Evolutionary conservation across 2,113 vertebrate species (phyloP).

Genomic region (Lonchura striata): DNA sequence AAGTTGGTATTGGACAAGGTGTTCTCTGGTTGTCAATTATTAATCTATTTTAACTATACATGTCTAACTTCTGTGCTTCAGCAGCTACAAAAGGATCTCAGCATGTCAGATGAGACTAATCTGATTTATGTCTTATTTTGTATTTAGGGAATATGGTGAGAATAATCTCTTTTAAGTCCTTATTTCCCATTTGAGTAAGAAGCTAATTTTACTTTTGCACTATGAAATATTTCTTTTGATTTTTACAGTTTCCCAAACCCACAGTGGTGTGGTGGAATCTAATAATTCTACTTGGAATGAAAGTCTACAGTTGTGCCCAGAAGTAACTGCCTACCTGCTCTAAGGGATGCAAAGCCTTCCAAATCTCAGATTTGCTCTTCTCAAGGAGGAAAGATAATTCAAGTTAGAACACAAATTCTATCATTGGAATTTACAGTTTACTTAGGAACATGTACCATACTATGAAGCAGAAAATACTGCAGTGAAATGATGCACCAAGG

Average conservation of each 20-base stretch:
- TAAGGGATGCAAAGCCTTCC: neutral
- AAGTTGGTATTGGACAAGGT: neutral
- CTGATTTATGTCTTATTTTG: neutral
- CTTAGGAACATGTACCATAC: neutral
- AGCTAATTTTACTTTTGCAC: neutral
- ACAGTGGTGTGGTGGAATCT: neutral
- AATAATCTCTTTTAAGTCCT: neutral
- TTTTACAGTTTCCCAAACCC: neutral
- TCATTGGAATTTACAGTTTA: neutral
- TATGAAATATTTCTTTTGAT: neutral
- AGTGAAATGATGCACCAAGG: neutral
- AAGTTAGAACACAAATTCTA: neutral
- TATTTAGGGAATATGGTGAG: neutral
- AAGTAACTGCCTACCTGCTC: neutral
- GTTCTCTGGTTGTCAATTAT: neutral
- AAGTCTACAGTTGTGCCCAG: neutral
- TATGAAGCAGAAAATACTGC: neutral
- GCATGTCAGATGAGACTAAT: neutral
- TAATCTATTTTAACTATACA: neutral
- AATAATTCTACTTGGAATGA: neutral
- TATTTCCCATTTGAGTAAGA: neutral
- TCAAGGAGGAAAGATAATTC: neutral
- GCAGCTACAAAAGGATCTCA: neutral
- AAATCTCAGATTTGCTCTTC: neutral
- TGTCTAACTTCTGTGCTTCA: neutral